phyloP scores from a whole-genome alignment of 2,888 invertebrate species.

The Drosophila neutralis region DNA sequence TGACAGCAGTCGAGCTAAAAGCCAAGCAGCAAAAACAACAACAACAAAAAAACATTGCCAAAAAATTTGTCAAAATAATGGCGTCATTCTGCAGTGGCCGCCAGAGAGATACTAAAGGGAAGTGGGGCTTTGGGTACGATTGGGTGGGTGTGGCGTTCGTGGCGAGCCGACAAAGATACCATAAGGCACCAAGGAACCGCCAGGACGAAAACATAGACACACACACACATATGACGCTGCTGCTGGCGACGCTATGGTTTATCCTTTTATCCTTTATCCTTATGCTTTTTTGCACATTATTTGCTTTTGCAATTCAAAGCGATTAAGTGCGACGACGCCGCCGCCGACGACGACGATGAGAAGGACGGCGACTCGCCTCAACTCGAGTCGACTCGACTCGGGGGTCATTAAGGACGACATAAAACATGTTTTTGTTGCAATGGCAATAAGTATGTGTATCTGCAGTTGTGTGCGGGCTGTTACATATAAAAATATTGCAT shows the following conservation, averaged over 20 bases:
- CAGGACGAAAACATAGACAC: slow-evolving; percentile 34
- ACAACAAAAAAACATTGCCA: slow-evolving; percentile 68
- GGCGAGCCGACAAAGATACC: slow-evolving; percentile 71
- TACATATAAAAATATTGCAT: slow-evolving; percentile 69
- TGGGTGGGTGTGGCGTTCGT: slow-evolving; percentile 35
- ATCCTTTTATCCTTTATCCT: slow-evolving; percentile 74
- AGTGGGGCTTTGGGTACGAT: slow-evolving; percentile 1
- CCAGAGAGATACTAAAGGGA: slow-evolving; percentile 29
- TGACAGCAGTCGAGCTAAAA: slow-evolving; percentile 73
- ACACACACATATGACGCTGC: slow-evolving; percentile 25
- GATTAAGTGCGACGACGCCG: slow-evolving; percentile 72
- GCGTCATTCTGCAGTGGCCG: slow-evolving; percentile 80
- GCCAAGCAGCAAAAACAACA: slow-evolving; percentile 48
- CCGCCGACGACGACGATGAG: slow-evolving; percentile 26
- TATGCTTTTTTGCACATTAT: slow-evolving; percentile 80
- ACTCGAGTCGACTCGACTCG: slow-evolving; percentile 43
- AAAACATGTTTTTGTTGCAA: slow-evolving; percentile 80
- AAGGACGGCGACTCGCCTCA: slow-evolving; percentile 36
- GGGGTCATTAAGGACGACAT: slow-evolving; percentile 79
- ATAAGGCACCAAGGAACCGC: slow-evolving; percentile 69
- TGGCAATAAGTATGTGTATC: slow-evolving; percentile 56
- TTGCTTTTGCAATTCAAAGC: slow-evolving; percentile 81
- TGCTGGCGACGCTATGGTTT: slow-evolving; percentile 74
- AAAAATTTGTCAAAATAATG: slow-evolving; percentile 83
- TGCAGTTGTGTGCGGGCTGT: slow-evolving; percentile 31